Evolutionary conservation across 2,797 vertebrate genomes (phyloP).

Genomic region (Malacoraja senta): DNA sequence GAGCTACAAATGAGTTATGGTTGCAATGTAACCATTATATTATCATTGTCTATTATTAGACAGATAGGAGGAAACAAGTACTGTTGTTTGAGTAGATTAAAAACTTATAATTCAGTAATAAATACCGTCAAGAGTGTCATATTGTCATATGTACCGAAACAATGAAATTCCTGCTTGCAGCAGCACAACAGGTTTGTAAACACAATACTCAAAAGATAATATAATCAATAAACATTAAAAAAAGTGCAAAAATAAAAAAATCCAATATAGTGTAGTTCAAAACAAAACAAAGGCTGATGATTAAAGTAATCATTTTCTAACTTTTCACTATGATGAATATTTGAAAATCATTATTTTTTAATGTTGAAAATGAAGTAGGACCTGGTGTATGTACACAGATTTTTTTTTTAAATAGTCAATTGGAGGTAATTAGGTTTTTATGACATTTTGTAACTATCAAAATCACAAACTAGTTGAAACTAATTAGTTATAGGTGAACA

Average conservation of each 20-base stretch:
- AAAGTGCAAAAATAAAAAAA: no score
- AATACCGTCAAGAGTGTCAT: no score
- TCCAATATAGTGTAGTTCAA: no score
- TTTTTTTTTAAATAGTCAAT: neutral
- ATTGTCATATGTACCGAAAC: no score
- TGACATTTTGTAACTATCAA: neutral
- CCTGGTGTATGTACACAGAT: neutral
- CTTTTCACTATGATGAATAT: neutral
- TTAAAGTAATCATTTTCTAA: neutral
- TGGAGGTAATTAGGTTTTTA: neutral
- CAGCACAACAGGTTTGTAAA: no score
- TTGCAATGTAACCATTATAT: neutral
- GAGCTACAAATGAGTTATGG: neutral
- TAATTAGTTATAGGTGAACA: neutral
- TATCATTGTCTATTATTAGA: neutral
- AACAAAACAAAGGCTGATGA: no score
- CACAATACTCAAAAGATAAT: neutral
- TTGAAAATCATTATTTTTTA: neutral
- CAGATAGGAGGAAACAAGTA: neutral
- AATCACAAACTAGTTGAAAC: neutral
- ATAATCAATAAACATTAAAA: neutral
- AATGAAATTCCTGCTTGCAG: no score
- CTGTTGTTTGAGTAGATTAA: neutral
- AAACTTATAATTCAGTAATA: neutral
- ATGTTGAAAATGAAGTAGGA: neutral